Percentiles rank a stretch among this genome's conserved stretches.
Evolutionary conservation across 2,797 vertebrate genomes (phyloP).

Genomic region (Pangasius macronema): DNA sequence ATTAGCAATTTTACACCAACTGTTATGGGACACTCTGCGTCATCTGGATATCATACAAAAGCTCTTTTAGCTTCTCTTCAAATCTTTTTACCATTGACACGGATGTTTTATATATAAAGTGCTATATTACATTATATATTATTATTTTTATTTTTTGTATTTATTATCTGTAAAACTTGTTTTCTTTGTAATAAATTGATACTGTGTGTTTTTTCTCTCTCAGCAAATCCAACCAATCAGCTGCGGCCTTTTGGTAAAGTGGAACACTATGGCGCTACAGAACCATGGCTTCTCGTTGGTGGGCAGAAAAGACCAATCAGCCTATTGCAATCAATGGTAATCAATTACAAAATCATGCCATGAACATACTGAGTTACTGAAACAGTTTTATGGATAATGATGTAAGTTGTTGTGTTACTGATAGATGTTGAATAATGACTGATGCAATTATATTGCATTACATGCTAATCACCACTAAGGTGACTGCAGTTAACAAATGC

Average conservation of each 20-base stretch:
- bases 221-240: slow-evolving; percentile 25
- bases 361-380: no score
- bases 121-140: neutral
- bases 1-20: neutral
- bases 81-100: neutral
- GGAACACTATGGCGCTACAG: slow-evolving; percentile 33
- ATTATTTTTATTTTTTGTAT: neutral
- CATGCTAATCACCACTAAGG: neutral
- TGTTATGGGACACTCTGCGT: neutral
- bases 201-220: neutral
- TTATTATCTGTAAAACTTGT: neutral
- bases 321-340: slow-evolving; percentile 50
- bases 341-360: no score
- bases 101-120: neutral
- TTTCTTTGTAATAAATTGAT: neutral
- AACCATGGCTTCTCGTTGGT: slow-evolving; percentile 48
- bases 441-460: neutral
- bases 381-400: neutral
- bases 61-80: neutral
- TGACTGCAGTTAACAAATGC: neutral
- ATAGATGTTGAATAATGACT: neutral
- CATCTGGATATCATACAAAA: neutral
- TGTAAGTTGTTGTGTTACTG: neutral
- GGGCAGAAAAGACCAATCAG: slow-evolving; percentile 51
- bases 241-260: slow-evolving; percentile 27